Evolutionary conservation across 2,888 invertebrate species (phyloP).

Genomic region (Lottia scabra): DNA sequence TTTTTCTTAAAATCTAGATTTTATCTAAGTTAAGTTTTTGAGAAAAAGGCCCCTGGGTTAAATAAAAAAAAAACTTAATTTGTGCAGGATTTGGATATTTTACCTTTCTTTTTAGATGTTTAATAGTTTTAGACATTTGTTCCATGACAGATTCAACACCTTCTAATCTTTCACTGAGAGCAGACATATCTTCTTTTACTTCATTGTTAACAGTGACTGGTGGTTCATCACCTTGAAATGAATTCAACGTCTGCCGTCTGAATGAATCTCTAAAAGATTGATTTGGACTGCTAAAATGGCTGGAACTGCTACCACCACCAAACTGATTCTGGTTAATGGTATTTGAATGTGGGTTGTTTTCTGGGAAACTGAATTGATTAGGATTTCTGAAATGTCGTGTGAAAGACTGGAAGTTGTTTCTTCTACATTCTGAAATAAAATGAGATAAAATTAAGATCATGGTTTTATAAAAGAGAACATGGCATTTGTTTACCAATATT

Average conservation of each 20-base stretch:
- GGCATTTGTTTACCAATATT: too few relatives aligned
- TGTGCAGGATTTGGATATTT: too few relatives aligned
- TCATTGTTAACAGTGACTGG: background rate
- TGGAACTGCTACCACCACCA: background rate
- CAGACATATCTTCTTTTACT: background rate
- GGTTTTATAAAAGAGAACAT: background rate
- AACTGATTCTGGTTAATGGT: background rate
- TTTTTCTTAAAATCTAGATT: too few relatives aligned
- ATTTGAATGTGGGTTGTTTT: conserved; percentile 29
- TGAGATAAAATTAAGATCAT: background rate
- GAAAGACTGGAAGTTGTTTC: conserved; percentile 65
- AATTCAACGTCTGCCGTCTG: too few relatives aligned
- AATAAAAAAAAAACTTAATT: too few relatives aligned
- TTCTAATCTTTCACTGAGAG: conserved; percentile 57
- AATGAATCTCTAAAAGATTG: background rate
- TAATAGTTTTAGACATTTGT: conserved; percentile 72
- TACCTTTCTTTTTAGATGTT: conserved; percentile 72
- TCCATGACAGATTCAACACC: conserved; percentile 74
- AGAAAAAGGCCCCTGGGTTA: too few relatives aligned
- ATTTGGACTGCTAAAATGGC: background rate
- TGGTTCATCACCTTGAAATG: conserved; percentile 3
- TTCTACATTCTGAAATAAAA: conserved; percentile 64
- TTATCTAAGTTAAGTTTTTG: too few relatives aligned
- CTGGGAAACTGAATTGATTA: conserved; percentile 50
- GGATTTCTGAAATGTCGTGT: conserved; percentile 62